Percentiles rank a stretch among this genome's conserved stretches.
Conservation (phyloP, 92 coral and sea anemone genomes). For the Zoanthus gigantus region DNA sequence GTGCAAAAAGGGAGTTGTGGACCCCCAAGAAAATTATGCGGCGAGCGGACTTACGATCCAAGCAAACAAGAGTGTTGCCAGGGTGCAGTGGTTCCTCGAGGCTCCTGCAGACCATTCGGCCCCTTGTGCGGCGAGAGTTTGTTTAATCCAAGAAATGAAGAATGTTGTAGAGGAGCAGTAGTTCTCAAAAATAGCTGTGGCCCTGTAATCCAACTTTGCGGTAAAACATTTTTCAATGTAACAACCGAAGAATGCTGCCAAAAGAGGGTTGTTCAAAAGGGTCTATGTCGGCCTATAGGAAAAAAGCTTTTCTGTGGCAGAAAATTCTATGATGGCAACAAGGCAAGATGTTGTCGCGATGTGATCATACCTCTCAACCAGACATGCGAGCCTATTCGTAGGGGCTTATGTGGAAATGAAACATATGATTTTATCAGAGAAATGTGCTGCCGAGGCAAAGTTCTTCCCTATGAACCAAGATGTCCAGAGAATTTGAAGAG, state of each 20-base stretch:
- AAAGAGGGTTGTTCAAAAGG: slow-evolving; percentile 8
- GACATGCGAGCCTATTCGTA: slow-evolving; percentile 1
- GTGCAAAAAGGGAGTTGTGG: slow-evolving; percentile 32
- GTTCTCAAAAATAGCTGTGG: slow-evolving; percentile 17
- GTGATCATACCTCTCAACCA: not conserved
- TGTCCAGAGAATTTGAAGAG: not conserved
- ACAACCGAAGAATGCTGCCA: slow-evolving; percentile 32
- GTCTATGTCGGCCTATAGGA: not conserved
- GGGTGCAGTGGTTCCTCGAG: slow-evolving; percentile 22
- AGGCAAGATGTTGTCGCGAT: slow-evolving; percentile 11
- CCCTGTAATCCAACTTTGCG: slow-evolving; percentile 16
- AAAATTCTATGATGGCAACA: not conserved
- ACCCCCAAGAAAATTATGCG: slow-evolving; percentile 30
- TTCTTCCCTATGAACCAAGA: not conserved
- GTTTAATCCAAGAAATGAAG: slow-evolving; percentile 19
- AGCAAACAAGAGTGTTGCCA: slow-evolving; percentile 22
- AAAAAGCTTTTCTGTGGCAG: slow-evolving; percentile 1
- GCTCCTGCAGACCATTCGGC: slow-evolving; percentile 14
- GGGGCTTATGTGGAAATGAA: slow-evolving; percentile 10
- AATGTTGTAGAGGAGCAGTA: slow-evolving; percentile 43
- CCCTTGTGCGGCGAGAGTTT: slow-evolving; percentile 25
- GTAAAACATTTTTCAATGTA: slow-evolving; percentile 2
- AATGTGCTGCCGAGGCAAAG: slow-evolving; percentile 29
- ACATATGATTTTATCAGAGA: slow-evolving; percentile 35
- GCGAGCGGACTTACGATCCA: slow-evolving; percentile 34